Conservation (phyloP, 2,888 invertebrate species). For the Drosophila mimica region DNA sequence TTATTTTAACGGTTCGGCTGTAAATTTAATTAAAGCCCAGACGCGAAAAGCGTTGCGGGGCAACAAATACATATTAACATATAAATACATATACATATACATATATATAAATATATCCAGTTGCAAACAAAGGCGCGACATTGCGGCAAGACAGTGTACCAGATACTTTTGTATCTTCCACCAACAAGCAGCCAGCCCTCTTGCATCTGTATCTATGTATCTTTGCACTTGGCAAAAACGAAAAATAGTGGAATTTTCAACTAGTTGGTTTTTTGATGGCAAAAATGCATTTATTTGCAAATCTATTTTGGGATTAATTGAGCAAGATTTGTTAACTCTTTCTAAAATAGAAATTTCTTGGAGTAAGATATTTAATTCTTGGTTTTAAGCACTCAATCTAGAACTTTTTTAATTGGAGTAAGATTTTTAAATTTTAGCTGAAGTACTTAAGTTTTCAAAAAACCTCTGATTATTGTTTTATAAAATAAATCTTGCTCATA, state of each 20-base stretch:
- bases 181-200: constrained; percentile 11
- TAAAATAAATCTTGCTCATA: background rate
- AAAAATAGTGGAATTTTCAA: background rate
- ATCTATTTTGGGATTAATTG: background rate
- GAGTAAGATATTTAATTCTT: background rate
- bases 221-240: constrained; percentile 7
- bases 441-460: background rate
- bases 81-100: background rate
- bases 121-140: constrained; percentile 63
- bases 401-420: background rate
- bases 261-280: background rate
- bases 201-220: constrained; percentile 23
- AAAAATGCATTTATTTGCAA: background rate
- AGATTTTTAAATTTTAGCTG: background rate
- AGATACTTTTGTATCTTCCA: background rate
- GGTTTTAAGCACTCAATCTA: background rate
- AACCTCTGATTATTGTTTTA: background rate
- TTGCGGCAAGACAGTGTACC: constrained; percentile 14
- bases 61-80: background rate
- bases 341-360: background rate
- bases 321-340: too few relatives aligned
- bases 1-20: constrained; percentile 66
- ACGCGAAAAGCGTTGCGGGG: constrained; percentile 2
- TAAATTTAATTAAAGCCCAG: constrained; percentile 68
- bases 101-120: constrained; percentile 25